These are phyloP conservation scores for Cherax destructor DNA, from an alignment of 1,140 invertebrate species.

Conservation along the genomic window DNA sequence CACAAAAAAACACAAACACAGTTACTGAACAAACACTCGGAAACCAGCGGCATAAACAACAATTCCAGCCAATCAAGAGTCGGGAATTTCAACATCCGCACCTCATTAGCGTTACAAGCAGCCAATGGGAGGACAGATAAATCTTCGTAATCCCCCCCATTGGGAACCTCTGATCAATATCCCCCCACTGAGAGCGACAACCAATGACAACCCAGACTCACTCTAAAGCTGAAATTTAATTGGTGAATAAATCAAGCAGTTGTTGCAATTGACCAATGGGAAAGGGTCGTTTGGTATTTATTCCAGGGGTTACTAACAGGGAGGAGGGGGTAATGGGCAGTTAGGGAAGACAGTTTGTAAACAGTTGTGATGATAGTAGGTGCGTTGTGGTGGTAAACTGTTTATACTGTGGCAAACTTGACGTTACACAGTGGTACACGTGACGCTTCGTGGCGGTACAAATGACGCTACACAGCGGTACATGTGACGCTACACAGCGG, in stretches of 20 bases:
- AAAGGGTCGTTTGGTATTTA: too few species aligned
- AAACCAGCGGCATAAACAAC: too few species aligned
- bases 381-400: too few species aligned
- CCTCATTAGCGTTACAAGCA: background rate
- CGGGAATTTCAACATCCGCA: too few species aligned
- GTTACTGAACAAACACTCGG: too few species aligned
- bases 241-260: background rate
- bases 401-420: too few species aligned
- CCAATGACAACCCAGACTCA: background rate
- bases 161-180: background rate
- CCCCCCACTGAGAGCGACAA: background rate
- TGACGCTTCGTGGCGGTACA: too few species aligned
- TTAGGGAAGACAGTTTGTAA: background rate
- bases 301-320: background rate
- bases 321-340: background rate
- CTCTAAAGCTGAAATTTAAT: background rate
- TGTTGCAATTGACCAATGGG: background rate
- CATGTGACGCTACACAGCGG: too few species aligned
- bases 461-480: too few species aligned
- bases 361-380: background rate
- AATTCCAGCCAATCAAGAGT: too few species aligned
- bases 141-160: background rate
- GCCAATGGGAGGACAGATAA: background rate
- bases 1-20: too few species aligned
- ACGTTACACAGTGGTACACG: too few species aligned